Conservation (phyloP, 1,140 invertebrate genomes). For the Zaprionus vittiger region DNA sequence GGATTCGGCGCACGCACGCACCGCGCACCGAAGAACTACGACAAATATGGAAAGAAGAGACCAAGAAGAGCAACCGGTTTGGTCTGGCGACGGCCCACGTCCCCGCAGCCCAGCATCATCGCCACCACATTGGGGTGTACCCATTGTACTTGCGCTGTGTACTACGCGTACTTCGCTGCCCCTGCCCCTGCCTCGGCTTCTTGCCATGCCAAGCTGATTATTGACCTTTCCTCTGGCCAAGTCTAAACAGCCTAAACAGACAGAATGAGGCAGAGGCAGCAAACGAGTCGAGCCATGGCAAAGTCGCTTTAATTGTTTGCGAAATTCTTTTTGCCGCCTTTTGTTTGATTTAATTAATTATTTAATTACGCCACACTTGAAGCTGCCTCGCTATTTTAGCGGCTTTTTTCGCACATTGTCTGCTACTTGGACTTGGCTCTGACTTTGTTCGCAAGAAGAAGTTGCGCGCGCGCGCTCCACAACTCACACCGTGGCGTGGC, state of each 20-base stretch:
- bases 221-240: conserved; percentile 49
- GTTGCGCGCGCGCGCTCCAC: conserved; percentile 50
- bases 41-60: conserved; percentile 59
- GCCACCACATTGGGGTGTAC: conserved; percentile 16
- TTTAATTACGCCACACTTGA: conserved; percentile 80
- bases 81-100: neutral
- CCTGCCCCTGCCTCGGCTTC: conserved; percentile 3
- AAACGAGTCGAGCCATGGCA: neutral
- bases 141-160: neutral
- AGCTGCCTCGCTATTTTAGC: conserved; percentile 65
- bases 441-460: conserved; percentile 19
- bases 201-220: conserved; percentile 32
- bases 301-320: conserved; percentile 68
- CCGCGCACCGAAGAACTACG: conserved; percentile 45
- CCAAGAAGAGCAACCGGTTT: conserved; percentile 3
- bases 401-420: conserved; percentile 46
- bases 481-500: conserved; percentile 40
- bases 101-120: neutral
- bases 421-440: conserved; percentile 30
- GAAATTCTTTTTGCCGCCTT: conserved; percentile 62
- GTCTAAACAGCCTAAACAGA: conserved; percentile 37
- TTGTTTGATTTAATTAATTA: conserved; percentile 81
- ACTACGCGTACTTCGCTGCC: conserved; percentile 18
- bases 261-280: neutral
- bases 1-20: conserved; percentile 26